Evolutionary conservation across 1,140 invertebrate species (phyloP).

Genomic region (Drosophila neocordata): DNA sequence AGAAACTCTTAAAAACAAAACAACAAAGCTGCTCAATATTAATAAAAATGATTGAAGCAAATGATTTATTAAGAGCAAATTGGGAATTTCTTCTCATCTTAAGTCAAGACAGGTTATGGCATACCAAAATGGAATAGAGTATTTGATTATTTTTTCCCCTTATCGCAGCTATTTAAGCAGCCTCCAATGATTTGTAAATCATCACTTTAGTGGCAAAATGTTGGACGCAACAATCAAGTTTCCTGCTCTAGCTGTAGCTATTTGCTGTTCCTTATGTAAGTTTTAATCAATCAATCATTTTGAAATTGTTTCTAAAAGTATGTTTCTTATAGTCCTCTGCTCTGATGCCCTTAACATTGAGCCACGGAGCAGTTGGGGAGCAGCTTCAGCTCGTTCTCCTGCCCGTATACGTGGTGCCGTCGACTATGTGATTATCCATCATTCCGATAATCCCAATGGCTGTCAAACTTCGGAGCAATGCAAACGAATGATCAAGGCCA

Average conservation of each 20-base stretch:
- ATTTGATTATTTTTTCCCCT: background rate
- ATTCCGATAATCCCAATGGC: slow-evolving; percentile 87
- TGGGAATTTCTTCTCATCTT: too few relatives aligned
- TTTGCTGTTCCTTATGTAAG: slow-evolving; percentile 56
- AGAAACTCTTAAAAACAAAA: too few relatives aligned
- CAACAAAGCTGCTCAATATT: too few relatives aligned
- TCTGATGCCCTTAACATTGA: slow-evolving; percentile 57
- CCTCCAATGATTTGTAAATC: background rate
- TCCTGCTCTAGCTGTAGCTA: slow-evolving; percentile 34
- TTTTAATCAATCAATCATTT: background rate
- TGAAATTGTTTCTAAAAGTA: background rate
- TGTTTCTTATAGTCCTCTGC: slow-evolving; percentile 30
- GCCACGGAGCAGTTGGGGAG: slow-evolving; percentile 76
- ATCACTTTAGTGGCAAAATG: slow-evolving; percentile 33
- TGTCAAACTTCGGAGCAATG: slow-evolving; percentile 83
- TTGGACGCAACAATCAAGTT: slow-evolving; percentile 42
- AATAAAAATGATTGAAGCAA: background rate
- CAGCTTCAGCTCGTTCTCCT: slow-evolving; percentile 67
- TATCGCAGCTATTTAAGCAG: slow-evolving; percentile 54
- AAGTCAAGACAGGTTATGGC: too few relatives aligned
- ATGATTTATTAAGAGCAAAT: background rate
- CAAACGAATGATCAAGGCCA: slow-evolving; percentile 84
- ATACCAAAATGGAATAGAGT: background rate
- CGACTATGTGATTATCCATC: slow-evolving; percentile 90
- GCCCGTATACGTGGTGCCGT: slow-evolving; percentile 82